Base-by-base conservation (phyloP, 2,888 invertebrate species). In the Calameuta filiformis region DNA sequence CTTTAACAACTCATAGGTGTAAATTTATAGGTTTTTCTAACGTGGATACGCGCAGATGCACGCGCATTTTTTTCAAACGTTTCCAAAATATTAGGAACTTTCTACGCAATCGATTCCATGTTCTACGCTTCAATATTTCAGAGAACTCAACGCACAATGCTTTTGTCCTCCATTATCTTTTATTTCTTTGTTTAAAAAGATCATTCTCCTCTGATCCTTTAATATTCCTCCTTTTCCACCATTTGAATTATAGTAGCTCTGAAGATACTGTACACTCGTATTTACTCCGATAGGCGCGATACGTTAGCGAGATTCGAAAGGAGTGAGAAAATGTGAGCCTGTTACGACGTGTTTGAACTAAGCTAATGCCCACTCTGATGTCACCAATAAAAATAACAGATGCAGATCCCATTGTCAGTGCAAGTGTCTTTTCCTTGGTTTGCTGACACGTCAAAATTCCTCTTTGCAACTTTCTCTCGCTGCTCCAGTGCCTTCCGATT, bases 321-420 rank as follows among this genome's bases (percentile, higher is more conserved):
- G 56, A 56, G 9, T 23, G 56, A 56, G 56, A 56, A 23, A 56
- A 23, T 23, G 56, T 31, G 12, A 71, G 71, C 33, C 12, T 71
- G 71, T 34, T 34, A 12, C 71, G 71, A 34, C 71, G 34, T 71
- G 33, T 56, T 56, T 23, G 56, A 56, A 23, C 9, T 23, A 56
- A 23, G 56, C 23, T 56, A 23, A 56, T 56, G 23, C 56, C 56
- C 23, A 56, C 71, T 71, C 71, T 71, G 71, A 71, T 71, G 71
- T 71, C 71, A 71, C 71, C 71, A 31, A 71, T 31, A 34, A 71
- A 71, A 71, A 71, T 71, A 71, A 71, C 71, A 71, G 15, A 33
- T 71, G 71, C 71, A 71, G 33, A 34, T 4, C 71, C 31, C 71
- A 71, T 31, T 71, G 56, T 56, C 56, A 56, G 56, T 56, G 56